Evolutionary conservation across 2,888 invertebrate species (phyloP).

Genomic region (Malthinus flaveolus): DNA sequence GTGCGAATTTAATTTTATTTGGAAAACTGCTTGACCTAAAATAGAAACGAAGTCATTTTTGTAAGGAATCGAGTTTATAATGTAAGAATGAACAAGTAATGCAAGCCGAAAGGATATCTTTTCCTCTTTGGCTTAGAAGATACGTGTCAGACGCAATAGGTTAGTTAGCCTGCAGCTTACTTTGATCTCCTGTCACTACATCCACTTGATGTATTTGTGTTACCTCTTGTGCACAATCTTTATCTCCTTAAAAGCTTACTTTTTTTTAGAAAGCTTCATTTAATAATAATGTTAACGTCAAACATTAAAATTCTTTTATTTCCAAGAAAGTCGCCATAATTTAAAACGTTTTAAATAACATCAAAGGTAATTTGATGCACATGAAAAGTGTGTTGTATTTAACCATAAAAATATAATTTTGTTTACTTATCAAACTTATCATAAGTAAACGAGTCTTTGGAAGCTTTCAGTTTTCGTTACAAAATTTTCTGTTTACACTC

Average conservation of each 20-base stretch:
- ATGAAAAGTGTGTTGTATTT: no score
- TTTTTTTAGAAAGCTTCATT: neutral
- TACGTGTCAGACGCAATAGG: conserved; percentile 35
- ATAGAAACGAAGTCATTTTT: neutral
- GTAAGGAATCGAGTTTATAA: conserved; percentile 8
- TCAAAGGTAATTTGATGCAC: no score
- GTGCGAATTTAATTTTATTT: neutral
- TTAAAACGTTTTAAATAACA: no score
- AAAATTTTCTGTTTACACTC: no score
- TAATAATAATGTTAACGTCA: no score
- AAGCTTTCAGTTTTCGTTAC: no score
- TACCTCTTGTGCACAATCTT: conserved; percentile 10
- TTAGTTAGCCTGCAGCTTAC: conserved; percentile 28
- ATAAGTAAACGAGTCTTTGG: no score
- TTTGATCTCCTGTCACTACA: conserved; percentile 39
- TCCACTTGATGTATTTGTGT: conserved; percentile 33
- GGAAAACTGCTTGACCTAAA: neutral
- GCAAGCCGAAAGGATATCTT: conserved; percentile 17
- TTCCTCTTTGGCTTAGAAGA: conserved; percentile 30
- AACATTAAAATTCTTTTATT: no score
- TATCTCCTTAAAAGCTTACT: conserved; percentile 2
- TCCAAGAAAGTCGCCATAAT: no score
- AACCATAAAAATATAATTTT: no score
- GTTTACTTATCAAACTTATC: no score
- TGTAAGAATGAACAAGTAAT: conserved; percentile 14